Percentiles rank a stretch among this genome's conserved stretches.
Conservation (phyloP, 2,113 vertebrate species). For the Paralichthys olivaceus region DNA sequence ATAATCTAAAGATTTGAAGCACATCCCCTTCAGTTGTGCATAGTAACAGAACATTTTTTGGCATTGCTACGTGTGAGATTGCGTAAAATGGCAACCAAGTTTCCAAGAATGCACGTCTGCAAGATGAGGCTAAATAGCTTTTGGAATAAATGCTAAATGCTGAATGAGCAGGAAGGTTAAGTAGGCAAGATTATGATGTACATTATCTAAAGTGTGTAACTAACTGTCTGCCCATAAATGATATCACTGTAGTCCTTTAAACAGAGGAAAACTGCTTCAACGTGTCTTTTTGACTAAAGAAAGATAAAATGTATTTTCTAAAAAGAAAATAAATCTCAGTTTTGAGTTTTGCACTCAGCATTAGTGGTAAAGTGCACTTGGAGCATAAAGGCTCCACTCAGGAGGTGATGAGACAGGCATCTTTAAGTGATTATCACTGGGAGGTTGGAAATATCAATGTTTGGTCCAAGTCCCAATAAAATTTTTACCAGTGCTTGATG, state of each 20-base stretch:
- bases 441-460: not conserved
- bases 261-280: not conserved
- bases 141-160: too few species aligned
- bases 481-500: too few species aligned
- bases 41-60: too few species aligned
- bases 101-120: too few species aligned
- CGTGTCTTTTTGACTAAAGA: not conserved
- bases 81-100: too few species aligned
- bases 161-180: too few species aligned
- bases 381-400: not conserved
- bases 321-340: not conserved
- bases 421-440: not conserved
- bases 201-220: not conserved
- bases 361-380: too few species aligned
- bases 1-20: too few species aligned
- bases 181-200: too few species aligned
- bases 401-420: not conserved
- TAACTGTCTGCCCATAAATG: not conserved
- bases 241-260: not conserved
- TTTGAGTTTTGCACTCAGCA: not conserved
- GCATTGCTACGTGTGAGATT: too few species aligned
- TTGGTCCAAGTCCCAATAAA: not conserved
- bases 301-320: not conserved
- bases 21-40: too few species aligned
- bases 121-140: too few species aligned